Conservation (phyloP, 2,888 invertebrate genomes). For the Phalera bucephala region DNA sequence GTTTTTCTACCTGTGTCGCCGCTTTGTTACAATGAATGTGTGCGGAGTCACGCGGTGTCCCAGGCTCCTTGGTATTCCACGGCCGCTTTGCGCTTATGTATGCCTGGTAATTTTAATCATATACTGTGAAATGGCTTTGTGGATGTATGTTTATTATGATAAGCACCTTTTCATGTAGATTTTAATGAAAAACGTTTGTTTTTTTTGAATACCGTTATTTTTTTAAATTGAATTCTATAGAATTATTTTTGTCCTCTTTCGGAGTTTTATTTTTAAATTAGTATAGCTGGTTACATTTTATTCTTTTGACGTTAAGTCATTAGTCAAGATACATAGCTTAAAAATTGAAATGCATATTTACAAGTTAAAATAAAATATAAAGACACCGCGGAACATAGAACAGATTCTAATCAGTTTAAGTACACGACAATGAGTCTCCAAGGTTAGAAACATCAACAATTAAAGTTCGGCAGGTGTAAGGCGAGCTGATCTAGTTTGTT, state of each 20-base stretch:
- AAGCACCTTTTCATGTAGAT: background rate
- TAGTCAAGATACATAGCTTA: too few species aligned
- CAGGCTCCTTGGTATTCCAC: conserved; percentile 55
- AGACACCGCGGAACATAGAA: too few species aligned
- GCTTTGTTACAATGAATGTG: conserved; percentile 64
- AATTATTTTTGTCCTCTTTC: too few species aligned
- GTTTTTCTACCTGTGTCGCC: conserved; percentile 66
- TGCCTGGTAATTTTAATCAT: conserved; percentile 43
- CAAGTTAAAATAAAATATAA: too few species aligned
- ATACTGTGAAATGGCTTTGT: conserved; percentile 27
- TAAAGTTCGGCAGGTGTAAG: conserved; percentile 58
- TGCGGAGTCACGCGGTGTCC: conserved; percentile 66
- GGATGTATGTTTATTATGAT: conserved; percentile 7
- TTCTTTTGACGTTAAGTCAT: too few species aligned
- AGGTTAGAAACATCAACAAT: conserved; percentile 37
- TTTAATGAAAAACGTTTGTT: too few species aligned
- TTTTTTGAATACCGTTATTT: too few species aligned
- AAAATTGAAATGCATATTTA: too few species aligned
- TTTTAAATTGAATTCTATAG: too few species aligned
- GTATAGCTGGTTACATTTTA: too few species aligned
- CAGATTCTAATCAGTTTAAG: background rate
- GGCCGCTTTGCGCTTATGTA: conserved; percentile 46
- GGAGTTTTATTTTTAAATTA: too few species aligned
- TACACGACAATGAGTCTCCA: conserved; percentile 11
- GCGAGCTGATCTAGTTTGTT: conserved; percentile 42